These are phyloP conservation scores for Hozukius guyotensis DNA, from an alignment of 2,797 vertebrate genomes.

Conservation along the genomic window DNA sequence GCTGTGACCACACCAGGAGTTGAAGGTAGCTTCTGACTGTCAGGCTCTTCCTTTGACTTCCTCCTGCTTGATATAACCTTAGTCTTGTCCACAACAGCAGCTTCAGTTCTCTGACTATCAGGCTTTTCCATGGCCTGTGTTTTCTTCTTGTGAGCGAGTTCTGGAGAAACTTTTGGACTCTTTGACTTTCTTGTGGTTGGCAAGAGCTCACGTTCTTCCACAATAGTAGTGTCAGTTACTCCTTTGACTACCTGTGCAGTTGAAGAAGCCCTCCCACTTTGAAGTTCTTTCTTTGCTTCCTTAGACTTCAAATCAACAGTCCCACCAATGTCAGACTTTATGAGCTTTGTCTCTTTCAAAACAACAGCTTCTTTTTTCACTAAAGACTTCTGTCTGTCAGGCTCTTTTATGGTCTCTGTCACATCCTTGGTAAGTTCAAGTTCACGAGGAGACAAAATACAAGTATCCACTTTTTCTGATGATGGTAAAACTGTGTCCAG, in stretches of 20 bases:
- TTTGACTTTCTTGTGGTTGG: not conserved
- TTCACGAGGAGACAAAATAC: not conserved
- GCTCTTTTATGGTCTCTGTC: not conserved
- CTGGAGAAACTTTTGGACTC: not conserved
- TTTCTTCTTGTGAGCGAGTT: not conserved
- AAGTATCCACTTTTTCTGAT: not conserved
- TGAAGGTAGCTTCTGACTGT: not conserved
- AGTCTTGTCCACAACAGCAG: no score
- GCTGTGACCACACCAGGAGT: not conserved
- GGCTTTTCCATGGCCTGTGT: not conserved
- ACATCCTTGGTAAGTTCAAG: not conserved
- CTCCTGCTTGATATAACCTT: not conserved
- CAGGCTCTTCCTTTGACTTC: not conserved
- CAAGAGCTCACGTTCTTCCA: not conserved
- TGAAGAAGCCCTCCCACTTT: no score
- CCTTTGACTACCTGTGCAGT: no score
- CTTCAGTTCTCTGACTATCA: not conserved
- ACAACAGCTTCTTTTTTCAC: no score
- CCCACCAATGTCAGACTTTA: no score
- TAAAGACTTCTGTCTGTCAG: not conserved
- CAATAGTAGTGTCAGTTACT: not conserved
- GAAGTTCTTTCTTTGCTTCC: no score
- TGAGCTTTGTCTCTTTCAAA: no score
- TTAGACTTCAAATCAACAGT: no score
- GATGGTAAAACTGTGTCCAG: slow-evolving; percentile 16